phyloP scores from a whole-genome alignment of 1,140 invertebrate genomes.

The Sinella curviseta region DNA sequence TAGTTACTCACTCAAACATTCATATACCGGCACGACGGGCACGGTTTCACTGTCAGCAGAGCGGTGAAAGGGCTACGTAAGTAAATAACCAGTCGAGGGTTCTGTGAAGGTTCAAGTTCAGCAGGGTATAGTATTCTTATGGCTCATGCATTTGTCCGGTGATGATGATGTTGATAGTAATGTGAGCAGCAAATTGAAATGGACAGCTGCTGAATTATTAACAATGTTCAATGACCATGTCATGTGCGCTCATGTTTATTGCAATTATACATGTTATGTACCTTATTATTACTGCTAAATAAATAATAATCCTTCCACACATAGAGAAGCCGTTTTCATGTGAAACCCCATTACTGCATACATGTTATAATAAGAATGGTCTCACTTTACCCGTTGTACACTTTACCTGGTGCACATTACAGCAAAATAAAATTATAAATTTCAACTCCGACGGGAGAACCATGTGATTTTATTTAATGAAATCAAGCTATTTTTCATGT shows the following conservation, averaged over 20 bases:
- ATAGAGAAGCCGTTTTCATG: too few species aligned
- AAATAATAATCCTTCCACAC: not conserved
- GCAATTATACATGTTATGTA: not conserved
- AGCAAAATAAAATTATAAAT: too few species aligned
- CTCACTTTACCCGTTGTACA: too few species aligned
- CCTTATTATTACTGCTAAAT: not conserved
- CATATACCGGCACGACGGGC: too few species aligned
- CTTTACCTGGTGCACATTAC: too few species aligned
- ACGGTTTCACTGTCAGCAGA: not conserved
- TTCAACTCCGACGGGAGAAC: too few species aligned
- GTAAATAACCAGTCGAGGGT: not conserved
- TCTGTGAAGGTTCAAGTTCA: not conserved
- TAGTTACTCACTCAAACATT: not conserved
- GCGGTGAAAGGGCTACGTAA: not conserved
- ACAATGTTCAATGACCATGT: constrained; percentile 7
- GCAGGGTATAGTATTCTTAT: not conserved
- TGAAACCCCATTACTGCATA: not conserved
- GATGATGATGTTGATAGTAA: not conserved
- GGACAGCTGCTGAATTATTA: constrained; percentile 18
- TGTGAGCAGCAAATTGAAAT: constrained; percentile 1
- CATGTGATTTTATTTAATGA: too few species aligned
- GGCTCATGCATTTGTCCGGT: too few species aligned
- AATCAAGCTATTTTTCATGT: too few species aligned
- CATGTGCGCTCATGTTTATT: not conserved
- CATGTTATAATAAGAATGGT: too few species aligned